Conservation (phyloP, 2,113 vertebrate species). For the Morone chrysops region DNA sequence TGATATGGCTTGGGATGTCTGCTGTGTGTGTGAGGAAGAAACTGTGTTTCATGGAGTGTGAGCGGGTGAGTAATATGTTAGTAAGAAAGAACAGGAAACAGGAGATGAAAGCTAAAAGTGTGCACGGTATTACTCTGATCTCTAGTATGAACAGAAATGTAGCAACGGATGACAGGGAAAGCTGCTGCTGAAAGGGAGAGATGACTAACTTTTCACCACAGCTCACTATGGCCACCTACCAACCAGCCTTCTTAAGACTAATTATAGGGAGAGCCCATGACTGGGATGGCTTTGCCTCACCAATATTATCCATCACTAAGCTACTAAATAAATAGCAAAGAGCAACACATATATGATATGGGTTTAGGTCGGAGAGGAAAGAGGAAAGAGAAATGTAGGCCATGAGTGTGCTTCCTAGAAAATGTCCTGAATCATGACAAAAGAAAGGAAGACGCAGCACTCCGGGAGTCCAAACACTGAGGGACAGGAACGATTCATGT, state of each 20-base stretch:
- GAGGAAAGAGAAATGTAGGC: no score
- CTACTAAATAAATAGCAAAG: conserved; percentile 42
- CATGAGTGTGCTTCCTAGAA: background rate
- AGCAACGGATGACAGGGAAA: conserved; percentile 7
- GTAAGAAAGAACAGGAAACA: background rate
- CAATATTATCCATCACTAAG: conserved; percentile 59
- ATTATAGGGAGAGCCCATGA: conserved; percentile 70
- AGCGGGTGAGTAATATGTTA: background rate
- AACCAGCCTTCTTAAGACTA: conserved; percentile 33
- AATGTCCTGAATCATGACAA: background rate
- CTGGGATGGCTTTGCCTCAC: conserved; percentile 63
- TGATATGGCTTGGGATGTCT: conserved; percentile 29
- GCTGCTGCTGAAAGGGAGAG: conserved; percentile 43
- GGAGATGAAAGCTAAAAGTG: background rate
- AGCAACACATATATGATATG: no score
- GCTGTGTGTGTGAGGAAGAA: conserved; percentile 20
- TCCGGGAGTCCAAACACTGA: background rate
- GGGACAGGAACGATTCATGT: conserved; percentile 4
- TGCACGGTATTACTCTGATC: background rate
- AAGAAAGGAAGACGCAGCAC: conserved; percentile 8
- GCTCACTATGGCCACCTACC: conserved; percentile 51
- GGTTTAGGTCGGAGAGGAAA: background rate
- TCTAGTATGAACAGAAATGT: background rate
- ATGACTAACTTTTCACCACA: conserved; percentile 45
- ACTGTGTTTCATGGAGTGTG: background rate